Base-by-base conservation (phyloP, 2,888 invertebrate genomes). In the Ophonus ardosiacus region DNA sequence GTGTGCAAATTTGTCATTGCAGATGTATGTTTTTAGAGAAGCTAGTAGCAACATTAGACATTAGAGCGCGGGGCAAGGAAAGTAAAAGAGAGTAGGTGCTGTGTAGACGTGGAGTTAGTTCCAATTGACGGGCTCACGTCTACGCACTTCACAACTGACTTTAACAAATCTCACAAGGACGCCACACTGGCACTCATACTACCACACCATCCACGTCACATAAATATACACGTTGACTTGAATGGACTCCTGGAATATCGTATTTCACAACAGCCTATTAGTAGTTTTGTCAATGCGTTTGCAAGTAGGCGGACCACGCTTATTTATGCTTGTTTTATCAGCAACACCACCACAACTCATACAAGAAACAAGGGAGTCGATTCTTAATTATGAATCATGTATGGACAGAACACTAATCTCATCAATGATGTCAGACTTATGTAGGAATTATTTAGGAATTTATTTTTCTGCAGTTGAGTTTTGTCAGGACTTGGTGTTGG, bases 131-230 rank as follows among this genome's bases (percentile, higher is more conserved):
- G 84, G 56, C 79, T 85, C 85, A 85, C 85, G 85, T 85, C 85
- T 80, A 85, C 85, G 85, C 85, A 85, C 82, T 82, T 82, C 65
- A 71, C 83, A 83, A 83, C 80, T 85, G 85, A 85, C 85, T 85
- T 85, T 85, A 85, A 85, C 85, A 85, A 85, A 85, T 85, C 85
- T 85, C 76, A 84, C 84, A 84, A 84, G 84, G 84, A 84, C 84
- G 65, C 63, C 79, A 68, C 63, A 79, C 79, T 24, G n/a, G 7
- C 40, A 59, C 57, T 21, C 83, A 78, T 24, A 84, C 78, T 18
- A 7, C 17, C 15, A 84, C 63, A 79, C 24, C 74, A 51, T 10
- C 10, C 57, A 24, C 56, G 18, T 31, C 56, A 78, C 57, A 78
- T 78, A 78, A 78, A 78, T 56, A 78, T 57, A 78, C 57, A 78